Conservation (phyloP, 1,140 invertebrate genomes). For the Brachionus angularis region DNA sequence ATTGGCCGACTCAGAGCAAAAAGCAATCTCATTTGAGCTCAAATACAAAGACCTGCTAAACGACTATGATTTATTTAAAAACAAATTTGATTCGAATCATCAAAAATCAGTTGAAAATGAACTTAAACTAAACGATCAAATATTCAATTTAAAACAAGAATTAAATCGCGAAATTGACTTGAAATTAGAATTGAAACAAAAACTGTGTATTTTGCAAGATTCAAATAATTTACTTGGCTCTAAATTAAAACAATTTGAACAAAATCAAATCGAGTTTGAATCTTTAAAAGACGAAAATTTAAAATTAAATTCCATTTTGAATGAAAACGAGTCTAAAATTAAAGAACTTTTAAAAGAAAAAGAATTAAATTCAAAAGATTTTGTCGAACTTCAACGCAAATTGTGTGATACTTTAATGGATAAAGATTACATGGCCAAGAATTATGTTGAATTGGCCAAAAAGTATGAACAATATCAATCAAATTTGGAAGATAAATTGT, state of each 20-base stretch:
- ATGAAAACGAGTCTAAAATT: not conserved
- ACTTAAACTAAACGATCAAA: constrained; percentile 18
- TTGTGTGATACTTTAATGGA: constrained; percentile 7
- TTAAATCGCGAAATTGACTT: too few species aligned
- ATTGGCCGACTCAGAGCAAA: not conserved
- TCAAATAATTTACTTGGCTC: too few species aligned
- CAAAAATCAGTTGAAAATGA: constrained; percentile 9
- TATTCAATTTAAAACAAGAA: constrained; percentile 34
- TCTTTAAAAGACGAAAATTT: not conserved
- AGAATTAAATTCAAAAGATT: not conserved
- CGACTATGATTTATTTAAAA: not conserved
- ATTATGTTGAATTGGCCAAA: not conserved
- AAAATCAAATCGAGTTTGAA: constrained; percentile 11
- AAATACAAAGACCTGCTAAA: constrained; percentile 19
- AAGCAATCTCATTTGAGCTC: not conserved
- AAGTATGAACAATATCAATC: too few species aligned
- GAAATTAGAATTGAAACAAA: too few species aligned
- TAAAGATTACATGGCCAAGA: not conserved
- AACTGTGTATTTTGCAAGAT: too few species aligned
- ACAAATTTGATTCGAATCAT: not conserved
- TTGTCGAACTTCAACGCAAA: not conserved
- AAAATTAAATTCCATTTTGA: not conserved
- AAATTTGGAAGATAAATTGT: too few species aligned
- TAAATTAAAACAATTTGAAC: too few species aligned
- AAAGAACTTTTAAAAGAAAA: not conserved